Evolutionary conservation across 2,113 vertebrate species (phyloP).

Genomic region (Rhabdomys dilectus): DNA sequence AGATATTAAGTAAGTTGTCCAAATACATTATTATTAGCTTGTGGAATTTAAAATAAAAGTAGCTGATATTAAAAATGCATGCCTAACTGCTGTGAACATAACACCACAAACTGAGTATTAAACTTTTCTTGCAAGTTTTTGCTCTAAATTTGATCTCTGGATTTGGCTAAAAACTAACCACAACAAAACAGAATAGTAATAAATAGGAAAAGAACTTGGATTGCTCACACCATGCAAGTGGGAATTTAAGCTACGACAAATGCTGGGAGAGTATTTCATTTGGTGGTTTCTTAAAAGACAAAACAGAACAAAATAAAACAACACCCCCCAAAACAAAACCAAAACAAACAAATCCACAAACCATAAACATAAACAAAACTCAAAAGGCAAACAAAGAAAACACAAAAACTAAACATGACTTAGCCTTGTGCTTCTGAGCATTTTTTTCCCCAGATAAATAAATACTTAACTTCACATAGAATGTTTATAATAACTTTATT

Average conservation of each 20-base stretch:
- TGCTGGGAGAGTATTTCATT: not conserved
- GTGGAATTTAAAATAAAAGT: not conserved
- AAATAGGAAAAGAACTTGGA: not conserved
- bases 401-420: not conserved
- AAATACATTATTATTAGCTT: not conserved
- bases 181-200: not conserved
- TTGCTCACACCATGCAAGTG: not conserved
- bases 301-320: not conserved
- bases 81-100: constrained; percentile 12
- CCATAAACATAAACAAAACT: not conserved
- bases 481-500: constrained; percentile 11
- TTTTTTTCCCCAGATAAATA: constrained; percentile 8
- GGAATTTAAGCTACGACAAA: not conserved
- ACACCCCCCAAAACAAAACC: too few relatives aligned
- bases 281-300: constrained; percentile 7
- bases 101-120: not conserved
- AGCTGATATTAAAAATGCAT: not conserved
- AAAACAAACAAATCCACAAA: not conserved
- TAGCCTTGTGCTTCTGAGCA: not conserved
- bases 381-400: not conserved
- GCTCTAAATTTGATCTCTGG: not conserved
- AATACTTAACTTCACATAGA: constrained; percentile 2
- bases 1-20: constrained; percentile 34
- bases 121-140: not conserved
- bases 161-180: constrained; percentile 54